These are phyloP conservation scores for Saguinus imperator DNA, from an alignment of 2,113 vertebrate species.

Conservation along the genomic window DNA sequence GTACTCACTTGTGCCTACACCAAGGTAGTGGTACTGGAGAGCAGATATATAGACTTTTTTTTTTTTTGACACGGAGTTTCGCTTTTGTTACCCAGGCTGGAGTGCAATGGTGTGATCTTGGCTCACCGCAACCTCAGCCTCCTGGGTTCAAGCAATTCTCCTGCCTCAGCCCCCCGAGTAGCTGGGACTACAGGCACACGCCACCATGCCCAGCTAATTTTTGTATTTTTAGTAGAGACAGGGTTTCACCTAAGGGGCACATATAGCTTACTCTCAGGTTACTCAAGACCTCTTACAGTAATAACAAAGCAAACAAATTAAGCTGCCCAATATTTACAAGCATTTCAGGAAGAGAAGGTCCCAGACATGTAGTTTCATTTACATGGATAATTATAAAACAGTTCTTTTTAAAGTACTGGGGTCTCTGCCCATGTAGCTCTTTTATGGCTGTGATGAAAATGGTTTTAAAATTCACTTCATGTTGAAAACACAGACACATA, in stretches of 20 bases:
- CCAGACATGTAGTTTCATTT: not conserved
- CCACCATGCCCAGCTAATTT: too few species aligned
- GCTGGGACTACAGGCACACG: too few species aligned
- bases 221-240: too few species aligned
- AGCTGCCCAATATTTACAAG: not conserved
- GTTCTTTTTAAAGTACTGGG: not conserved
- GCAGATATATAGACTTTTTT: not conserved
- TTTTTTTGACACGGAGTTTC: too few species aligned
- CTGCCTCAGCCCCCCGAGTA: too few species aligned
- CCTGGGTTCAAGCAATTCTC: too few species aligned
- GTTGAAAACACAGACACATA: not conserved
- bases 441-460: not conserved
- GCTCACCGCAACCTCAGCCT: too few species aligned
- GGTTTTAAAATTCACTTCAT: not conserved
- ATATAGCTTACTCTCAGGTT: not conserved
- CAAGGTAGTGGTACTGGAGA: not conserved
- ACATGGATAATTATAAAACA: not conserved
- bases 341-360: not conserved
- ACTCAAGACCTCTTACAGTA: not conserved
- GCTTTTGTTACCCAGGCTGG: too few species aligned
- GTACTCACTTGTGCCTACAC: not conserved
- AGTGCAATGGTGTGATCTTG: too few species aligned
- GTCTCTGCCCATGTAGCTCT: not conserved
- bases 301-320: not conserved
- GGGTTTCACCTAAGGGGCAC: not conserved